These are phyloP conservation scores for Drymonia ruficornis DNA, from an alignment of 2,888 invertebrate genomes.

Conservation along the genomic window DNA sequence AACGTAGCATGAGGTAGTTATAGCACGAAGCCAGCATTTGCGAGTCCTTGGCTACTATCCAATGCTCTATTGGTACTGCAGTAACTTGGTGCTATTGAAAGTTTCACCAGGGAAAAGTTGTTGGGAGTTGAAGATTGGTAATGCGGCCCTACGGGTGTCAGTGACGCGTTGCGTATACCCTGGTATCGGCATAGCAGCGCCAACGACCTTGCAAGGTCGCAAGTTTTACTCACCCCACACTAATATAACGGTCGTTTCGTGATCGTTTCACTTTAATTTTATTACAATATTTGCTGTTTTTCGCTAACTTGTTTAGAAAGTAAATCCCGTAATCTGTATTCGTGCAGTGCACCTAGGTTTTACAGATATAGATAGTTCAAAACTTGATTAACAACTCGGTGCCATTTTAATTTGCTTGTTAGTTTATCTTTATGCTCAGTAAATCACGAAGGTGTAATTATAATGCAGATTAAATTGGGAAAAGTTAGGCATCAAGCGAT, in stretches of 20 bases:
- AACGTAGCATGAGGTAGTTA: neutral
- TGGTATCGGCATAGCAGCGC: conserved; percentile 45
- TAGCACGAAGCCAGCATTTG: conserved; percentile 13
- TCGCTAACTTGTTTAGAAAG: conserved; percentile 5
- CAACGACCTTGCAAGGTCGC: conserved; percentile 71
- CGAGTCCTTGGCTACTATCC: conserved; percentile 28
- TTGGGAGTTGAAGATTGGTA: conserved; percentile 15
- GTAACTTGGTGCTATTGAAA: conserved; percentile 25
- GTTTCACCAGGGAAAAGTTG: conserved; percentile 24
- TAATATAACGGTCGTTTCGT: conserved; percentile 42
- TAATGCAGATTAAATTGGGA: too few species aligned
- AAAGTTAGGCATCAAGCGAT: too few species aligned
- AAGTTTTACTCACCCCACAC: conserved; percentile 39
- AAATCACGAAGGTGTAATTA: too few species aligned
- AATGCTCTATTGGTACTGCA: conserved; percentile 26
- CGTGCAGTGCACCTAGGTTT: too few species aligned
- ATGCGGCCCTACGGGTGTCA: conserved; percentile 35
- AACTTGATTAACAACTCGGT: too few species aligned
- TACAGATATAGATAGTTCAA: too few species aligned
- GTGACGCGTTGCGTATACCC: conserved; percentile 41
- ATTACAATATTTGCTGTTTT: conserved; percentile 29
- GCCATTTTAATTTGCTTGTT: neutral
- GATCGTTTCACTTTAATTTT: conserved; percentile 42
- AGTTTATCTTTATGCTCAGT: neutral
- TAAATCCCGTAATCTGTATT: neutral